Evolutionary conservation across 2,797 vertebrate species (phyloP).

Genomic region (Anas acuta): DNA sequence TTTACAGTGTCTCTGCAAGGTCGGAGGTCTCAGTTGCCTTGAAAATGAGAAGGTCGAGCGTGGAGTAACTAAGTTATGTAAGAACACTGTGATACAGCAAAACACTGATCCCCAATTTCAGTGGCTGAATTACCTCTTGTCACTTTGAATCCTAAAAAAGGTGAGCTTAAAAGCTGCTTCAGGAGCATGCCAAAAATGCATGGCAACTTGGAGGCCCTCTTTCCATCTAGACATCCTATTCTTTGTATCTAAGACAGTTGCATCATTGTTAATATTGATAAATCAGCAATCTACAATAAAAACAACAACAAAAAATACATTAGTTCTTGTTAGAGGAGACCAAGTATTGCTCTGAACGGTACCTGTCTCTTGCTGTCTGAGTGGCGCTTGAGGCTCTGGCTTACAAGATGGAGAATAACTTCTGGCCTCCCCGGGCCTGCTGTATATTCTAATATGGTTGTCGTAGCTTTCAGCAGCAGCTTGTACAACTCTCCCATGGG

Average conservation of each 20-base stretch:
- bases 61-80: neutral
- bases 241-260: neutral
- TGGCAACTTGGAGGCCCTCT: neutral
- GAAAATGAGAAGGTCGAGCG: neutral
- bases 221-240: neutral
- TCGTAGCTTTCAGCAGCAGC: slow-evolving; percentile 39
- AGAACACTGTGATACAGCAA: neutral
- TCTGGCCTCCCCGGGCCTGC: neutral
- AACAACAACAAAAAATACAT: neutral
- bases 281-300: neutral
- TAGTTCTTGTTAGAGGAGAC: neutral
- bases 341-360: neutral
- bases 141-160: neutral
- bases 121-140: neutral
- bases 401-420: neutral
- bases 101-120: neutral
- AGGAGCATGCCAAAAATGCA: neutral
- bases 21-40: neutral
- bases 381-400: neutral
- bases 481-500: neutral
- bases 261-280: neutral
- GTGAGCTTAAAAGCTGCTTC: neutral
- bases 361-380: neutral
- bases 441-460: neutral
- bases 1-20: neutral